Base-by-base conservation (phyloP, 2,888 invertebrate genomes). In the Acronicta aceris region DNA sequence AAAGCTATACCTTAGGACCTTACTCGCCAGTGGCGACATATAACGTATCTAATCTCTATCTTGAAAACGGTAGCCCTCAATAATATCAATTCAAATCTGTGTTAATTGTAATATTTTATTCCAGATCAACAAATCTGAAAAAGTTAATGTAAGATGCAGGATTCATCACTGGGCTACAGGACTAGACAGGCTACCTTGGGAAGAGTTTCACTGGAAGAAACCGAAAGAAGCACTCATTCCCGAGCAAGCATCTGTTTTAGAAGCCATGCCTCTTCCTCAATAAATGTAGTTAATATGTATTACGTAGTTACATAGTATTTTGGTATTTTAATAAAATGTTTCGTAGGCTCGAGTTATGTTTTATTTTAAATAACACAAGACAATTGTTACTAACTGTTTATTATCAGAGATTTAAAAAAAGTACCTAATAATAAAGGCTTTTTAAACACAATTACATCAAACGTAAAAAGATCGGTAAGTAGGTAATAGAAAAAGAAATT, bases 121-220 rank as follows among this genome's bases (percentile, higher is more conserved):
- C 21, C 85, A 97, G 97, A 95, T 98, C 60, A 97, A 97, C 81
- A 96, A 96, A 51, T 92, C 87, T 47, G 98, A 98, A 87, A 95
- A 95, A 81, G 96, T 96, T 0, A 95, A 96, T 67, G 96, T 98
- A 0, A 95, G 97, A 67, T 98, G 98, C 84, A 94, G 96, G 71
- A 95, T 98, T 55, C 96, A 97, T 85, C 98, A 98, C 83, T 97
- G 97, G 96, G 96, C 96, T 58, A 96, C 96, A 5, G 95, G 96
- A 4, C 88, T 95, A 40, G 96, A 97, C 5, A 93, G 96, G 59
- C 81, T 97, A 25, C 92, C 91, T 1, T 90, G 89, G 89, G 85
- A 79, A 16, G 87, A 89, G 56, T 72, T 94, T 27, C 95, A 95
- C 81, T 96, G 96, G 96, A 95, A 94, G 71, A 87, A 92, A 74